These are phyloP conservation scores for Valencia hispanica DNA, from an alignment of 2,797 vertebrate genomes.

Conservation along the genomic window DNA sequence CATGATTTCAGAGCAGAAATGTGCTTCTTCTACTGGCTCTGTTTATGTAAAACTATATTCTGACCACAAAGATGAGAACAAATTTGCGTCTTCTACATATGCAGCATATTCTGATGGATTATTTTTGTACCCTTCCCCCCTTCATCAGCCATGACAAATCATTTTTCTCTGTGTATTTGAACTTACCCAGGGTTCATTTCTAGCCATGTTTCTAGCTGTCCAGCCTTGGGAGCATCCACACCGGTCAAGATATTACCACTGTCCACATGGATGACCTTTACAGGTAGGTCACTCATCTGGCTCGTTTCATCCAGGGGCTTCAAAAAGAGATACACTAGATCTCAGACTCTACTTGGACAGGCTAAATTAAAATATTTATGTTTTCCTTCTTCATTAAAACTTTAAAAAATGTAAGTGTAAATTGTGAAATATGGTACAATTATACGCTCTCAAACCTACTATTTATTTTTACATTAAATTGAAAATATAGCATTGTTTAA, in stretches of 20 bases:
- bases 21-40: too few relatives aligned
- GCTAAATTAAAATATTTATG: not conserved
- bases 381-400: not conserved
- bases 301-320: conserved; percentile 97
- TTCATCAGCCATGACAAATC: not conserved
- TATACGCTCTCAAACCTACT: not conserved
- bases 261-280: conserved; percentile 96
- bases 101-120: not conserved
- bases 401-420: too few relatives aligned
- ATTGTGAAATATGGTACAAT: not conserved
- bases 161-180: not conserved
- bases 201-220: conserved; percentile 95
- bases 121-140: too few relatives aligned
- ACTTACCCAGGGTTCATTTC: conserved; percentile 96
- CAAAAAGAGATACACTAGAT: not conserved
- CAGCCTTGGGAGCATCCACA: conserved; percentile 90
- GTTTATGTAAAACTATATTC: not conserved
- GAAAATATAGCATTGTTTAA: not conserved
- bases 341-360: not conserved
- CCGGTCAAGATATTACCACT: conserved; percentile 95
- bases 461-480: not conserved
- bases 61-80: not conserved
- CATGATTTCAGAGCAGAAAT: too few relatives aligned
- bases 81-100: not conserved
- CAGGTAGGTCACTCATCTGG: conserved; percentile 97